Evolutionary conservation across 2,113 vertebrate genomes (phyloP).

Genomic region (Apodemus sylvaticus): DNA sequence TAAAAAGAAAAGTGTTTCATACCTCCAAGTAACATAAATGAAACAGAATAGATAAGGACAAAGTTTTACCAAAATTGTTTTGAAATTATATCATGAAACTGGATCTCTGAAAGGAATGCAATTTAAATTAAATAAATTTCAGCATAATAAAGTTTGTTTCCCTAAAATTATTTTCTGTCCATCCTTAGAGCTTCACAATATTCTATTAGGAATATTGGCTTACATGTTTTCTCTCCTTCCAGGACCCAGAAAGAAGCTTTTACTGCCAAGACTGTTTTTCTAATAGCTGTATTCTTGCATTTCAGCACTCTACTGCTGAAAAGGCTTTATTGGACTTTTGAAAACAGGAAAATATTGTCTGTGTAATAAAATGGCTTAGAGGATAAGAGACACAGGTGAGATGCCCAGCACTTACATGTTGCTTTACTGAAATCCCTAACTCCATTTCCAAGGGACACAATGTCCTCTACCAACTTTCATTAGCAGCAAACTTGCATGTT

Average conservation of each 20-base stretch:
- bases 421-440: no score
- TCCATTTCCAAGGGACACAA: background rate
- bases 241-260: background rate
- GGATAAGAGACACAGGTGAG: background rate
- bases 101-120: conserved; percentile 3
- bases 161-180: conserved; percentile 28
- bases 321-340: background rate
- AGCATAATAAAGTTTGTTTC: conserved; percentile 35
- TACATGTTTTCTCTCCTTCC: background rate
- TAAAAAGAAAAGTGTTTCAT: background rate
- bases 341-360: background rate
- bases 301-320: background rate
- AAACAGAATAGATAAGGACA: background rate
- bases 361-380: background rate
- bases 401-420: background rate
- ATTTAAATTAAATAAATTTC: conserved; percentile 49
- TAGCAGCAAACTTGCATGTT: fast-evolving
- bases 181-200: conserved; percentile 5
- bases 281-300: background rate
- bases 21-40: background rate
- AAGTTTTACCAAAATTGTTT: background rate
- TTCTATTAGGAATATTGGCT: background rate
- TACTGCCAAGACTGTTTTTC: background rate
- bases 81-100: conserved; percentile 55
- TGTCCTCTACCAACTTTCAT: background rate